Conservation (phyloP, 2,888 invertebrate species). For the Macrophya annulata region DNA sequence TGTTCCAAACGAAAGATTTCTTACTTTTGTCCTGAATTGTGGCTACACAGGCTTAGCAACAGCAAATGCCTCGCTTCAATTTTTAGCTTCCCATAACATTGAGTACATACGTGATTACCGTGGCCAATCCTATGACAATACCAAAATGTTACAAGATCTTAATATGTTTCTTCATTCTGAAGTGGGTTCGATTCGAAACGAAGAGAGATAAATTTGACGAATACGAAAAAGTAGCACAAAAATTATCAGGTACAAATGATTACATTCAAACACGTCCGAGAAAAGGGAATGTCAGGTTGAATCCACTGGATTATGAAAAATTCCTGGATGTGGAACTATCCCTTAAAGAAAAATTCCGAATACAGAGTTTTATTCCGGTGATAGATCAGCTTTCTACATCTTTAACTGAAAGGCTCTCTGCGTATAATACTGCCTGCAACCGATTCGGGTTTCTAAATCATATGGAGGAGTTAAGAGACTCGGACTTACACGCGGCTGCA, state of each 20-base stretch:
- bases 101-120: conserved; percentile 63
- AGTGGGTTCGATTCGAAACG: conserved; percentile 61
- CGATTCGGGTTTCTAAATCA: conserved; percentile 34
- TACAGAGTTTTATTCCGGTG: no score
- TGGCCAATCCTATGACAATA: conserved; percentile 66
- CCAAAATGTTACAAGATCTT: conserved; percentile 59
- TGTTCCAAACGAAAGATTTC: conserved; percentile 65
- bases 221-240: conserved; percentile 63
- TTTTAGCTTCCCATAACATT: conserved; percentile 60
- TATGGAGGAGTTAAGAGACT: not conserved
- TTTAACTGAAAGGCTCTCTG: not conserved
- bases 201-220: no score
- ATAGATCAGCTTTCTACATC: not conserved
- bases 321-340: conserved; percentile 47
- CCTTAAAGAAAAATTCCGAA: conserved; percentile 52
- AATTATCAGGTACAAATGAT: conserved; percentile 52
- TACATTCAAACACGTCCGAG: conserved; percentile 65
- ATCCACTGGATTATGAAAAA: conserved; percentile 59
- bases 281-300: conserved; percentile 1
- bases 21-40: no score
- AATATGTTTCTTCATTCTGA: conserved; percentile 64
- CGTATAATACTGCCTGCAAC: not conserved
- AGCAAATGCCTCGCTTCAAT: conserved; percentile 61
- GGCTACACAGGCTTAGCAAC: conserved; percentile 59
- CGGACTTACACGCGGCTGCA: not conserved